These are phyloP conservation scores for Pseudomyrmex cubaensis DNA, from an alignment of 1,140 invertebrate species.

Conservation along the genomic window DNA sequence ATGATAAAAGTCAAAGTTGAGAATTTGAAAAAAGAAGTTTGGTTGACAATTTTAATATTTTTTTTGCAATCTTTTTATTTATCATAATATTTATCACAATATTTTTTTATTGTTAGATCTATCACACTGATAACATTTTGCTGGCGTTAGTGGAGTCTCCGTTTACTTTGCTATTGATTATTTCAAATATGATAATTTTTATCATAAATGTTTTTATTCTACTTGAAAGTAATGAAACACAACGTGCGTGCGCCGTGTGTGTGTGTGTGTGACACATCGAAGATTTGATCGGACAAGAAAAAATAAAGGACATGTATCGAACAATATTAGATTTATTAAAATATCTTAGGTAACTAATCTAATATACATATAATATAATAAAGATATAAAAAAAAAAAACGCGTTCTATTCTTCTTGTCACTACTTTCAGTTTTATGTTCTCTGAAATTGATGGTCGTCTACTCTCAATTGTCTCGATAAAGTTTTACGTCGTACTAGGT, in stretches of 20 bases:
- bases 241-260: too few species aligned
- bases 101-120: too few species aligned
- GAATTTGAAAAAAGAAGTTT: neutral
- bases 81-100: too few species aligned
- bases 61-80: neutral
- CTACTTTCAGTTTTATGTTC: constrained; percentile 8
- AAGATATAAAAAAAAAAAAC: too few species aligned
- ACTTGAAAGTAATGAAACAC: neutral
- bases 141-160: neutral
- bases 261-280: neutral
- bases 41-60: neutral
- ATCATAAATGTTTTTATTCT: constrained; percentile 9
- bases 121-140: neutral
- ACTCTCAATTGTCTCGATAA: neutral
- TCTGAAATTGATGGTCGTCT: neutral
- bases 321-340: constrained; percentile 39
- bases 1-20: neutral
- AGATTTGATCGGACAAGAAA: neutral
- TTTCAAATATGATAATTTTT: constrained; percentile 7
- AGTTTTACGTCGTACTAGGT: neutral
- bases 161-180: neutral
- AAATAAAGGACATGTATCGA: neutral
- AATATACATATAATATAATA: constrained; percentile 34
- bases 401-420: neutral
- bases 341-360: constrained; percentile 34